Evolutionary conservation across 2,797 vertebrate genomes (phyloP).

Genomic region (Smutsia gigantea): DNA sequence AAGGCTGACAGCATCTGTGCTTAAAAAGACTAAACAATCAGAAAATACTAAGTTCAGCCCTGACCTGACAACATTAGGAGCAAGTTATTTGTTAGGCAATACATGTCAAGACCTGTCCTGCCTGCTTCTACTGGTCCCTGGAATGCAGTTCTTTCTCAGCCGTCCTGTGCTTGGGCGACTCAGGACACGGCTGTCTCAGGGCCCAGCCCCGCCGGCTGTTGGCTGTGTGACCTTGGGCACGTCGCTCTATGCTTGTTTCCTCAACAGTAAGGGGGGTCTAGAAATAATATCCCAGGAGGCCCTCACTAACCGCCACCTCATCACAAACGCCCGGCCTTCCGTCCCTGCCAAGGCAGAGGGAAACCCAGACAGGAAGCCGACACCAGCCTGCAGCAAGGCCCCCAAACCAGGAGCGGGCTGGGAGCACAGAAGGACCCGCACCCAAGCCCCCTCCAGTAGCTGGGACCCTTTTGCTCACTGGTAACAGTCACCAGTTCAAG

Average conservation of each 20-base stretch:
- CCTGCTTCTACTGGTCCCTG: not conserved
- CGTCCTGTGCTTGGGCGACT: not conserved
- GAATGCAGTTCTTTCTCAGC: not conserved
- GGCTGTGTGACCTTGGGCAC: not conserved
- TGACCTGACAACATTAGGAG: not conserved
- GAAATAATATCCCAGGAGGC: not conserved
- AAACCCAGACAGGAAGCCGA: not conserved
- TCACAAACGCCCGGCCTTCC: not conserved
- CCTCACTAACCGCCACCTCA: not conserved
- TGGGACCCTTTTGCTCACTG: not conserved
- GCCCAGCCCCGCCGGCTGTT: not conserved
- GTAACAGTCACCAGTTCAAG: not conserved
- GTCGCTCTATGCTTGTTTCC: not conserved
- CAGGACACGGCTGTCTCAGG: not conserved
- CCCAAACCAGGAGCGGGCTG: not conserved
- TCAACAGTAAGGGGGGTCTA: not conserved
- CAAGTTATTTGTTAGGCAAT: not conserved
- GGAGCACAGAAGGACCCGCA: not conserved
- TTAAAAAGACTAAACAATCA: too few species aligned
- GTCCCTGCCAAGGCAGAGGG: not conserved
- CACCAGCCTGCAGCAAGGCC: not conserved
- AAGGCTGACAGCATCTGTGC: not conserved
- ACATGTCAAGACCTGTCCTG: not conserved
- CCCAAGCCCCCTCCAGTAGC: not conserved
- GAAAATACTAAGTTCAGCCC: not conserved